These are phyloP conservation scores for Dipodomys ordii DNA, from an alignment of 2,113 vertebrate species.

Conservation along the genomic window DNA sequence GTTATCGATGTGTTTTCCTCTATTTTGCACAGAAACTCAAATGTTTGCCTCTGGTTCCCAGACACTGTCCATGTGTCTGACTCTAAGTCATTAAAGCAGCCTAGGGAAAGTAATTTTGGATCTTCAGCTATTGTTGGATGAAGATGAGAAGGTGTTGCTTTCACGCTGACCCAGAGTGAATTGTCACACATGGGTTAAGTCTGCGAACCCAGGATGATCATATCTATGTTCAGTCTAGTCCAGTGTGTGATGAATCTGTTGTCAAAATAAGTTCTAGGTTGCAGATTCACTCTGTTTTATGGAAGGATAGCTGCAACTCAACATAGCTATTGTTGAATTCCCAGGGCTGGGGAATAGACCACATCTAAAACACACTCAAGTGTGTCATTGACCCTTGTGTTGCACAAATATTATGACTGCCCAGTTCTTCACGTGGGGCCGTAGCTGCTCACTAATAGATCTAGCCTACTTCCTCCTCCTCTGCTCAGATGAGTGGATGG, in stretches of 20 bases:
- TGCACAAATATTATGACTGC: not conserved
- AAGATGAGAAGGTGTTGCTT: slow-evolving; percentile 30
- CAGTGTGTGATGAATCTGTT: not conserved
- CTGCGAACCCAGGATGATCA: not conserved
- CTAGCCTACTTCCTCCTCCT: not conserved
- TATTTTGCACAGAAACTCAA: not conserved
- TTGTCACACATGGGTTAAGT: slow-evolving; percentile 35
- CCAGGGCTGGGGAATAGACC: not conserved
- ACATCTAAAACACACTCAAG: not conserved
- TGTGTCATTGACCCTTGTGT: not conserved
- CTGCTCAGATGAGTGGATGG: not conserved
- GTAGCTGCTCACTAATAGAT: not conserved
- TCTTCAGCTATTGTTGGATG: slow-evolving; percentile 52
- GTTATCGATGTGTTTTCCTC: not conserved
- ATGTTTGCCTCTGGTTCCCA: not conserved
- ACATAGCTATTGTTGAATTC: not conserved
- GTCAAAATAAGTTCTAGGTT: slow-evolving; percentile 29
- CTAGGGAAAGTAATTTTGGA: slow-evolving; percentile 17
- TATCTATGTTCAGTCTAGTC: too few relatives aligned
- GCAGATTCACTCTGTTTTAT: not conserved
- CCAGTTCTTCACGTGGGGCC: not conserved
- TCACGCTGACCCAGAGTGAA: slow-evolving; percentile 8
- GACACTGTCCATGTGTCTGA: not conserved
- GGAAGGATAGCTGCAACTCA: not conserved
- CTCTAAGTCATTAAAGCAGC: slow-evolving; percentile 29